These are phyloP conservation scores for Gymnoscopelus microlampas DNA, from an alignment of 2,797 vertebrate genomes.

Conservation along the genomic window DNA sequence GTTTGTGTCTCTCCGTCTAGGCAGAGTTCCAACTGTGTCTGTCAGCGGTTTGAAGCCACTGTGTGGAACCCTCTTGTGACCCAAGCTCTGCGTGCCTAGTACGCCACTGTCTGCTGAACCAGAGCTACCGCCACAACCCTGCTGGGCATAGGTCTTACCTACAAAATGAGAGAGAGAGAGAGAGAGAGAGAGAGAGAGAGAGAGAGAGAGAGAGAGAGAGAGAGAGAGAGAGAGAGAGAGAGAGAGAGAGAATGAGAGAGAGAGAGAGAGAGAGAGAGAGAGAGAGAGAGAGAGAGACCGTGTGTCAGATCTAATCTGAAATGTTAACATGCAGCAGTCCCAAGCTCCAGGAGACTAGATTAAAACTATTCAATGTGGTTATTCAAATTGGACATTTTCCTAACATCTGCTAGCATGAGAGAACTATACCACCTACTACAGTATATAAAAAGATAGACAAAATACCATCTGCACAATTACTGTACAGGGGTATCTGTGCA, in stretches of 20 bases:
- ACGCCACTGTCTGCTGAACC: conserved; percentile 83
- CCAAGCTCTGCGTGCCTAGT: conserved; percentile 86
- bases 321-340: too few species aligned
- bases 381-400: too few species aligned
- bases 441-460: too few species aligned
- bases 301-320: too few species aligned
- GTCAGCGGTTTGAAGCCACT: conserved; percentile 85
- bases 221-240: not conserved
- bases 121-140: conserved; percentile 52
- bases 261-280: not conserved
- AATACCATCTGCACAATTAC: too few species aligned
- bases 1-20: conserved; percentile 87
- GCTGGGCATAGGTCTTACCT: conserved; percentile 60
- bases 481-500: too few species aligned
- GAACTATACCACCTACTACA: too few species aligned
- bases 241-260: not conserved
- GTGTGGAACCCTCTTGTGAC: conserved; percentile 83
- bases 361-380: too few species aligned
- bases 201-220: conserved; percentile 11
- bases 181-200: not conserved
- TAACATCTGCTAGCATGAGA: too few species aligned
- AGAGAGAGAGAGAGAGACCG: not conserved
- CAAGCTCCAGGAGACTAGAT: too few species aligned
- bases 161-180: not conserved
- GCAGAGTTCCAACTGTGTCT: conserved; percentile 84